phyloP scores from a whole-genome alignment of 2,113 vertebrate genomes.

The Lepisosteus oculatus region DNA sequence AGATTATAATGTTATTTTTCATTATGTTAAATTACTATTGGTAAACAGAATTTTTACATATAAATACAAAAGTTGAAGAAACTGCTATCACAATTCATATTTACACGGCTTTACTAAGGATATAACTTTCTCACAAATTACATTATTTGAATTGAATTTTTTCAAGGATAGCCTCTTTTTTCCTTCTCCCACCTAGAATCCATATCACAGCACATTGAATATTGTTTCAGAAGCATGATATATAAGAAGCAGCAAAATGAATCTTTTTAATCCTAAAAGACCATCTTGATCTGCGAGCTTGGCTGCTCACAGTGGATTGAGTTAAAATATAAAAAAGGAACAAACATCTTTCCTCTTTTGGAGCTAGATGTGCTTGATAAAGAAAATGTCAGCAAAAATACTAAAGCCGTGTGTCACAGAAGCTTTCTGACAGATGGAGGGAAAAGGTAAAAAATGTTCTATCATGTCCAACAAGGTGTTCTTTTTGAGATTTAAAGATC shows the following conservation, averaged over 20 bases:
- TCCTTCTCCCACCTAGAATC: slow-evolving; percentile 28
- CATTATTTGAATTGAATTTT: not conserved
- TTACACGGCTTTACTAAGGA: no score
- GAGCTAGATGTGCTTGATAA: slow-evolving; percentile 94
- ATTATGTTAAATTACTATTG: no score
- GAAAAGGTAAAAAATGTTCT: slow-evolving; percentile 98
- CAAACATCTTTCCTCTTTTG: slow-evolving; percentile 82
- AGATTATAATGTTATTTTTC: no score
- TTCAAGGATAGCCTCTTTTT: not conserved
- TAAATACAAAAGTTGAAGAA: no score
- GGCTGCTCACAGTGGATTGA: slow-evolving; percentile 63
- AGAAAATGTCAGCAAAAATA: slow-evolving; percentile 99
- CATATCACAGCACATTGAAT: slow-evolving; percentile 47
- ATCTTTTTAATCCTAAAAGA: slow-evolving; percentile 67
- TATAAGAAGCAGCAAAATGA: slow-evolving; percentile 52
- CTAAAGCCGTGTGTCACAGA: slow-evolving; percentile 90
- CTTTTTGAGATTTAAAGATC: slow-evolving; percentile 99
- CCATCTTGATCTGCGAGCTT: slow-evolving; percentile 63
- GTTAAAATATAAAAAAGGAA: slow-evolving; percentile 53
- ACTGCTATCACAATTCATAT: no score
- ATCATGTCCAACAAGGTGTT: slow-evolving; percentile 99
- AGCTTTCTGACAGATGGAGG: slow-evolving; percentile 89
- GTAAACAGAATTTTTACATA: no score
- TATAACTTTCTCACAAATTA: no score
- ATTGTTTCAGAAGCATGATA: slow-evolving; percentile 64